Evolutionary conservation across 2,113 vertebrate genomes (phyloP).

Genomic region (Clarias magur): DNA sequence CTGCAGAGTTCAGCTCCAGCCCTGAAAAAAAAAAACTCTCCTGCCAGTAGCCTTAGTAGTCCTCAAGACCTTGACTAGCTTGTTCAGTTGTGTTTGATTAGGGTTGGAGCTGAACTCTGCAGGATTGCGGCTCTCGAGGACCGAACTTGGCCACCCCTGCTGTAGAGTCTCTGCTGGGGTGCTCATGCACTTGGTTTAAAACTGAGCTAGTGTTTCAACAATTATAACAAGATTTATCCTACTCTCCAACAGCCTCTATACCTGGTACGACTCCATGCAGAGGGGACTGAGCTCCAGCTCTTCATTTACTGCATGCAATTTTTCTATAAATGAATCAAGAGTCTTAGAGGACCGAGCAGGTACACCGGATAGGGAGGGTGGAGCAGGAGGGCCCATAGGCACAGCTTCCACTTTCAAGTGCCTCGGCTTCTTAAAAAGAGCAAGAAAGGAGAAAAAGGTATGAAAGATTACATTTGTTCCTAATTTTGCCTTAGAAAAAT

Average conservation of each 20-base stretch:
- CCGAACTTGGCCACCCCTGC: no score
- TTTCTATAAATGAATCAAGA: conserved; percentile 84
- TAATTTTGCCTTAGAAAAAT: background rate
- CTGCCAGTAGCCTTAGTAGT: no score
- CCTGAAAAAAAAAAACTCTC: no score
- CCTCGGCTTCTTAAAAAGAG: conserved; percentile 50
- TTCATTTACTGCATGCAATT: conserved; percentile 84
- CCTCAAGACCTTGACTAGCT: no score
- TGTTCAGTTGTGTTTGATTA: no score
- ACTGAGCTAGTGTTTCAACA: background rate
- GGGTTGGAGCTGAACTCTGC: no score
- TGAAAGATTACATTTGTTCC: background rate
- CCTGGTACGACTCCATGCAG: conserved; percentile 83
- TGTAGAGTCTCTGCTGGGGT: background rate
- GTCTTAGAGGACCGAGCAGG: conserved; percentile 64
- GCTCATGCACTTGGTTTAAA: background rate
- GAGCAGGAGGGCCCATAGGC: conserved; percentile 82
- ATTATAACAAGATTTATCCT: background rate
- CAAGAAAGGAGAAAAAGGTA: conserved; percentile 56
- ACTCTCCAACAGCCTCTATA: conserved; percentile 46
- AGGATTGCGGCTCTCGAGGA: no score
- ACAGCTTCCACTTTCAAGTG: conserved; percentile 80
- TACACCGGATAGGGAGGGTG: conserved; percentile 62
- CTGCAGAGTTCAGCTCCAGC: no score
- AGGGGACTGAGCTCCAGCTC: conserved; percentile 80